Base-by-base conservation (phyloP, 2,888 invertebrate genomes). In the Scotopteryx bipunctaria region DNA sequence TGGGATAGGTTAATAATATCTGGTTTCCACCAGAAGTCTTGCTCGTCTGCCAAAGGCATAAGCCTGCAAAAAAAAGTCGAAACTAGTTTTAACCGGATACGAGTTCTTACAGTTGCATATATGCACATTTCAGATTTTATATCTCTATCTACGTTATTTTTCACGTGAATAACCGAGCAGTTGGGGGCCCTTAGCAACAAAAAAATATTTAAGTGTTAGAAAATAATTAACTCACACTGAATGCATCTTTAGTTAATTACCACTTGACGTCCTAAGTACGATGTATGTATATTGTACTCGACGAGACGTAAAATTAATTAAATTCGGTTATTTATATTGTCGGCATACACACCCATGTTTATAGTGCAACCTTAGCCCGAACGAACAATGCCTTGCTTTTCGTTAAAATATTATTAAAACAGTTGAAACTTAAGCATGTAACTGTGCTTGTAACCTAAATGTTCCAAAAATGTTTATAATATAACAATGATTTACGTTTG, bases 391-490 rank as follows among this genome's bases (percentile, higher is more conserved):
- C 51, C 21, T 33, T 13, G 36, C 35, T 50, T 37, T 45, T 16
- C 37, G 23, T 45, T 33, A 14, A 49, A 55, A 53, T 47, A 47
- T 43, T 37, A 23, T 45, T 41, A 23, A 43, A 42, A 32, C 36
- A 29, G 31, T 43, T 25, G 48, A 47, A 49, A 38, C 17, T 36
- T 29, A 37, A 37, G 23, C 31, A 35, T 41, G 31, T 44, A 33
- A 40, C 21, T 15, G 48, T 43, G 32, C 27, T 16, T 43, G 32
- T 32, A 38, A 46, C 23, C 9, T 35, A 44, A 27, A 29, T 42
- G 32, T 57, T 62, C 59, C 36, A 21, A 71, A 76, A 77, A 76
- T 72, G 64, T 67, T 73, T 73, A 81, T 80, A 78, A 78, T 67
- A 71, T 64, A 73, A 69, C 67, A 73, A 71, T 75, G 73, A 73